A percentile compares a stretch with the other conserved stretches of the same genome.
Conservation (phyloP, 2,888 invertebrate genomes). For the Cabera pusaria region DNA sequence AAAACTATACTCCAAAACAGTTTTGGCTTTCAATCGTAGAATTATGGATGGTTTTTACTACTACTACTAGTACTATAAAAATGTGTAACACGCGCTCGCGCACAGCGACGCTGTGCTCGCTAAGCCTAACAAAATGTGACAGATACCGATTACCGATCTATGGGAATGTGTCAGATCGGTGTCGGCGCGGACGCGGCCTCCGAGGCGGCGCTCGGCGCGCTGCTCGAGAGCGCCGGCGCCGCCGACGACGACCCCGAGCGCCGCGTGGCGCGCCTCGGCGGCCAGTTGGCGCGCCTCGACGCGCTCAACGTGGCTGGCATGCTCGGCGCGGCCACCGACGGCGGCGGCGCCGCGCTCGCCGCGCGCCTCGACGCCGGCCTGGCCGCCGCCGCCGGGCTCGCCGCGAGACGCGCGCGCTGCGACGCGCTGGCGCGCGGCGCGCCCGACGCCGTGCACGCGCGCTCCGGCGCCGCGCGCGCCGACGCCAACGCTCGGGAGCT, state of each 20-base stretch:
- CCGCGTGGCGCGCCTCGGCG: constrained; percentile 86
- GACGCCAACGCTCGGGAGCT: constrained; percentile 93
- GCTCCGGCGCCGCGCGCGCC: constrained; percentile 79
- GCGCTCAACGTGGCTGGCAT: constrained; percentile 39
- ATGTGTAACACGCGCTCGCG: no score
- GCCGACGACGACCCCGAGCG: constrained; percentile 93
- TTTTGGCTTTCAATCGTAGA: no score
- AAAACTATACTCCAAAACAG: no score
- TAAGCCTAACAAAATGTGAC: no score
- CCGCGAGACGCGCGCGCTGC: constrained; percentile 63
- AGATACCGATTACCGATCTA: no score
- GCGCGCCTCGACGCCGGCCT: constrained; percentile 48
- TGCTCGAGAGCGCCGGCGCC: constrained; percentile 91
- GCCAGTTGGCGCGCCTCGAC: constrained; percentile 90
- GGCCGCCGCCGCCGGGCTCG: constrained; percentile 85
- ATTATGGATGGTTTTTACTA: no score
- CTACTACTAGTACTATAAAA: no score
- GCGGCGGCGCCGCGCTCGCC: constrained; percentile 82
- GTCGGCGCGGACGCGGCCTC: constrained; percentile 86
- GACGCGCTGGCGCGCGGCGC: constrained; percentile 85
- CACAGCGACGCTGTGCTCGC: no score
- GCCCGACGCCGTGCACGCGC: constrained; percentile 50
- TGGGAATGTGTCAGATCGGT: no score
- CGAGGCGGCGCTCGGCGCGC: constrained; percentile 83
- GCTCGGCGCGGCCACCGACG: constrained; percentile 74